phyloP scores from a whole-genome alignment of 1,140 invertebrate species.

The Drosophila trapezifrons region DNA sequence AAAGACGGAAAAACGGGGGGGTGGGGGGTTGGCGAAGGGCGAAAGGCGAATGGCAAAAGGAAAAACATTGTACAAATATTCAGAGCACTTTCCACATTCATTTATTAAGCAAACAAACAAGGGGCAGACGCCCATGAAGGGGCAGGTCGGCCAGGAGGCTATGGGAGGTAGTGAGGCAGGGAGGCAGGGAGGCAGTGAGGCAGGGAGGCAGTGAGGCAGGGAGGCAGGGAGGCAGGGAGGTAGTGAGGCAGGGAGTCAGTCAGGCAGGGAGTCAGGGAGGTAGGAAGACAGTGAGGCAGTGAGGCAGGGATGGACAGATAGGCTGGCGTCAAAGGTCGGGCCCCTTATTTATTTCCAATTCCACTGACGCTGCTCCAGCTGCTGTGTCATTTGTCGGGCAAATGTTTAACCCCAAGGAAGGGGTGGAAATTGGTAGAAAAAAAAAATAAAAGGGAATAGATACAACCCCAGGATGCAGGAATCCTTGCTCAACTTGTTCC shows the following conservation, averaged over 20 bases:
- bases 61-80: slow-evolving; percentile 71
- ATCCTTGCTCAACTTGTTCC: background rate
- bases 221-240: too few species aligned
- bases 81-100: slow-evolving; percentile 68
- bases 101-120: slow-evolving; percentile 67
- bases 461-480: background rate
- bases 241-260: too few species aligned
- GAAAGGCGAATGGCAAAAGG: slow-evolving; percentile 8
- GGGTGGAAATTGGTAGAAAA: slow-evolving; percentile 9
- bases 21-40: background rate
- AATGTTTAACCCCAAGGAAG: slow-evolving; percentile 23
- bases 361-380: slow-evolving; percentile 3
- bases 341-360: slow-evolving; percentile 58
- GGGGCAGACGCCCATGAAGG: background rate
- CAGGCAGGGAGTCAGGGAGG: too few species aligned
- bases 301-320: background rate
- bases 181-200: too few species aligned
- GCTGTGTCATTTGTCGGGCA: slow-evolving; percentile 48
- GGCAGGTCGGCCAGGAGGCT: slow-evolving; percentile 9
- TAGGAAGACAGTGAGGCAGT: too few species aligned
- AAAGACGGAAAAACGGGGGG: background rate
- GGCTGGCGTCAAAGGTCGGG: slow-evolving; percentile 53
- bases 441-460: background rate
- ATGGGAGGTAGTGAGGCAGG: too few species aligned
- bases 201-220: too few species aligned